Percentiles rank a stretch among this genome's conserved stretches.
These are phyloP conservation scores for Drosophila equinoxialis DNA, from an alignment of 1,140 invertebrate species.

Conservation along the genomic window DNA sequence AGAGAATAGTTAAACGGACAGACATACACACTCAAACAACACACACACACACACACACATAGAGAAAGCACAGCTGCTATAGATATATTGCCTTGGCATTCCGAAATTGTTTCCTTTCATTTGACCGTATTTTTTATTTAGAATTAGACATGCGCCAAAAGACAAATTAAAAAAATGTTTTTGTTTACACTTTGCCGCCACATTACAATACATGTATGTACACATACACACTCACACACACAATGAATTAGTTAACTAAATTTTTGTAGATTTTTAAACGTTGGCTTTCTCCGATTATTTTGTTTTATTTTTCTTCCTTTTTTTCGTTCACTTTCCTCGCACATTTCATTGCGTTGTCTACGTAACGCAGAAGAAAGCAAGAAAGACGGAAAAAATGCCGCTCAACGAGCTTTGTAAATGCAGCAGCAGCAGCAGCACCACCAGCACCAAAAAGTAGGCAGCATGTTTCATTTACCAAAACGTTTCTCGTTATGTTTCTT, in stretches of 20 bases:
- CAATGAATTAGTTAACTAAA: background rate
- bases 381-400: slow-evolving; percentile 9
- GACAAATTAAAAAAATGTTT: slow-evolving; percentile 20
- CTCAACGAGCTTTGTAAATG: slow-evolving; percentile 3
- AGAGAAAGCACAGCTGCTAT: slow-evolving; percentile 16
- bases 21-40: slow-evolving; percentile 1
- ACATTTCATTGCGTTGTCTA: slow-evolving; percentile 6
- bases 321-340: background rate
- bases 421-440: slow-evolving; percentile 21
- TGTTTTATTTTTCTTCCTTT: background rate
- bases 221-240: background rate
- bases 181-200: slow-evolving; percentile 11
- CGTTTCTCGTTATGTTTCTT: slow-evolving; percentile 36
- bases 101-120: background rate
- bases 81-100: slow-evolving; percentile 6
- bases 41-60: slow-evolving; percentile 20
- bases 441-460: slow-evolving; percentile 31
- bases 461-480: slow-evolving; percentile 50
- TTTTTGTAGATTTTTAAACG: slow-evolving; percentile 4
- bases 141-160: slow-evolving; percentile 1
- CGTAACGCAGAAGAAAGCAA: slow-evolving; percentile 6
- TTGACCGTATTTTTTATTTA: background rate
- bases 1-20: slow-evolving; percentile 24
- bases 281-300: background rate
- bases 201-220: background rate